Evolutionary conservation across 1,140 invertebrate species (phyloP).

Genomic region (Chlorops oryzae): DNA sequence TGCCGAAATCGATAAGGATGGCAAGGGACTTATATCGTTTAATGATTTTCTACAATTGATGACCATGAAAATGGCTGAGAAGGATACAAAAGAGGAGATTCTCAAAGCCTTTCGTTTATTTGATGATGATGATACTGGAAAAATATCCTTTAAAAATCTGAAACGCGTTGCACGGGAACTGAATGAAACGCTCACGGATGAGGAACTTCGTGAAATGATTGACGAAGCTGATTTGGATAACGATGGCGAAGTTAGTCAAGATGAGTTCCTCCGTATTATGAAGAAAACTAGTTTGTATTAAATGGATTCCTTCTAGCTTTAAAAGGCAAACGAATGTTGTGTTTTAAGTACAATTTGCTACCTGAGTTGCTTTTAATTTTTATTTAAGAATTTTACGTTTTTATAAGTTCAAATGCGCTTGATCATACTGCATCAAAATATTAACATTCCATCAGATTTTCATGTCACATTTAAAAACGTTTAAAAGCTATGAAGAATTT

Average conservation of each 20-base stretch:
- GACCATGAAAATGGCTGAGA: constrained; percentile 91
- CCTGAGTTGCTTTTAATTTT: no score
- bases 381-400: no score
- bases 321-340: no score
- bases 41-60: constrained; percentile 89
- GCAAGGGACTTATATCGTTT: constrained; percentile 76
- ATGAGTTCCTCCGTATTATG: constrained; percentile 95
- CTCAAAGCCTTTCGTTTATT: constrained; percentile 93
- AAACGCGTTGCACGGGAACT: constrained; percentile 91
- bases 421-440: no score
- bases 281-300: constrained; percentile 95
- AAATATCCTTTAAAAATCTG: constrained; percentile 93
- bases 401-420: no score
- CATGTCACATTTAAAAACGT: no score
- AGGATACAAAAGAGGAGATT: constrained; percentile 93
- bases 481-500: no score
- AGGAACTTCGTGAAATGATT: constrained; percentile 97
- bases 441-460: no score
- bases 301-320: no score
- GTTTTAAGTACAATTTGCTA: no score
- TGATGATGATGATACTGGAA: constrained; percentile 89
- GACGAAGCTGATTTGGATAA: constrained; percentile 94
- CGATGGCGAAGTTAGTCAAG: constrained; percentile 91
- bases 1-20: constrained; percentile 82
- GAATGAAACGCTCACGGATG: constrained; percentile 91